These are phyloP conservation scores for Lasioglossum pauxillum DNA, from an alignment of 2,888 invertebrate species.

Conservation along the genomic window DNA sequence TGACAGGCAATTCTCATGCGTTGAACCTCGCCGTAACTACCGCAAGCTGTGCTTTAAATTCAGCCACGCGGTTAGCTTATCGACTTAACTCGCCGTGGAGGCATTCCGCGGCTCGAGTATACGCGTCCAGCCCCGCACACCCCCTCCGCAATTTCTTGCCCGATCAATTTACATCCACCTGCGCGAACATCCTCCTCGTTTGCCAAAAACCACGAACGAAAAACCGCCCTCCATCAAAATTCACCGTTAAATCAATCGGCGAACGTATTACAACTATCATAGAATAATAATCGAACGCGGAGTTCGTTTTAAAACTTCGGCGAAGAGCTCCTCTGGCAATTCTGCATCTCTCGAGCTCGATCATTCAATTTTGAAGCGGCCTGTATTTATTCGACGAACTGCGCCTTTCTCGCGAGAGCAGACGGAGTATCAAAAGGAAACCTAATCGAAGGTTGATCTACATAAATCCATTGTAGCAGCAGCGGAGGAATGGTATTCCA, in stretches of 20 bases:
- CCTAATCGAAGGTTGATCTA: constrained; percentile 45
- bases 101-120: constrained; percentile 21
- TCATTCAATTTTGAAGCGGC: neutral
- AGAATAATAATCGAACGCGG: neutral
- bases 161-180: constrained; percentile 19
- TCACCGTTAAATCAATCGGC: too few species aligned
- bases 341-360: neutral
- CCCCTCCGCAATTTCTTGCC: neutral
- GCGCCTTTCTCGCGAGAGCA: constrained; percentile 4
- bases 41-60: constrained; percentile 53
- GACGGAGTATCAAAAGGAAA: constrained; percentile 45
- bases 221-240: too few species aligned
- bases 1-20: constrained; percentile 62
- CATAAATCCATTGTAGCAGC: constrained; percentile 47
- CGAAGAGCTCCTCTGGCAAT: neutral
- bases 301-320: neutral
- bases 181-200: neutral
- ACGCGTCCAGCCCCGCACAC: neutral
- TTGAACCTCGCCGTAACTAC: constrained; percentile 44
- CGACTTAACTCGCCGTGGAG: constrained; percentile 49
- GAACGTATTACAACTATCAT: neutral
- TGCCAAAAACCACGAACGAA: neutral
- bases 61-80: constrained; percentile 57
- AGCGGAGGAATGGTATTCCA: neutral
- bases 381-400: neutral